Percentiles rank a stretch among this genome's conserved stretches.
These are phyloP conservation scores for Dufourea novaeangliae DNA, from an alignment of 1,140 invertebrate species.

Conservation along the genomic window DNA sequence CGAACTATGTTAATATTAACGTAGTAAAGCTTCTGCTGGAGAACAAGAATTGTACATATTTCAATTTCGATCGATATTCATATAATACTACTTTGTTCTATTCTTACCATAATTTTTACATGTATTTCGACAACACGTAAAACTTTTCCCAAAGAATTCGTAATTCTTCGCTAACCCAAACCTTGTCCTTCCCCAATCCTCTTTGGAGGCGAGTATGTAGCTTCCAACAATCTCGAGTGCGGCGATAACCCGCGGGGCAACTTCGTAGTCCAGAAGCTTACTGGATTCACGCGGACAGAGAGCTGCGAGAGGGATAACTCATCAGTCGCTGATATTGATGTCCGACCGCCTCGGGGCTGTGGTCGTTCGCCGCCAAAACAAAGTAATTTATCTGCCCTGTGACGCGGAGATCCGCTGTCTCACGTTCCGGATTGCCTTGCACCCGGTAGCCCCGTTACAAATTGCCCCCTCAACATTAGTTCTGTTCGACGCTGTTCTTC, in stretches of 20 bases:
- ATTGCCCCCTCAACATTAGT: slow-evolving; percentile 54
- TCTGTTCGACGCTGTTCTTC: slow-evolving; percentile 49
- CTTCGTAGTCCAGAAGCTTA: not conserved
- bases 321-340: slow-evolving; percentile 59
- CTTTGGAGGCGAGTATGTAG: no score
- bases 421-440: slow-evolving; percentile 43
- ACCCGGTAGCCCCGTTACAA: slow-evolving; percentile 50
- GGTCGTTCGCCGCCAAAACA: slow-evolving; percentile 56
- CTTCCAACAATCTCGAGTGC: not conserved
- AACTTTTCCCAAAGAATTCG: no score
- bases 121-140: no score
- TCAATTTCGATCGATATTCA: no score
- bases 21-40: no score
- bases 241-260: no score
- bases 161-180: no score
- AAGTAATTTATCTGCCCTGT: slow-evolving; percentile 62
- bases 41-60: no score
- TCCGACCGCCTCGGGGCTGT: slow-evolving; percentile 35
- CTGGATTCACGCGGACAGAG: not conserved
- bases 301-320: slow-evolving; percentile 37
- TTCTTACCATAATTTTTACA: no score
- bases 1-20: no score
- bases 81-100: no score
- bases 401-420: slow-evolving; percentile 53
- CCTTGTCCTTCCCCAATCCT: no score